Conservation (phyloP, 1,140 invertebrate species). For the Goniozus legneri region DNA sequence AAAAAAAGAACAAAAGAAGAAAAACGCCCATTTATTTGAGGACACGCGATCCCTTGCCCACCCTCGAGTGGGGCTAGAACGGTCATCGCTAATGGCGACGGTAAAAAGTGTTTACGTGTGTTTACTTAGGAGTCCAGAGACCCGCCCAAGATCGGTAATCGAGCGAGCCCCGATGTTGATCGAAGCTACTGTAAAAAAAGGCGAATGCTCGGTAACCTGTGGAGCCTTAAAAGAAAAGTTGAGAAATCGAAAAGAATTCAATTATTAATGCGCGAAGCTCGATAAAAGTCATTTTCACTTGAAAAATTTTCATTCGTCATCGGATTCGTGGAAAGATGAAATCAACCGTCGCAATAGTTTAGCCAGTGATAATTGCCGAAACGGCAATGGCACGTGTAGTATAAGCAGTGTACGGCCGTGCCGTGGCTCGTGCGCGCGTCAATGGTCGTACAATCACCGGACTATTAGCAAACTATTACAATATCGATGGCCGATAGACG, state of each 20-base stretch:
- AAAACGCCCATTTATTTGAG: too few relatives aligned
- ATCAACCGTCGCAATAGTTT: too few relatives aligned
- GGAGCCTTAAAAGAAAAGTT: too few relatives aligned
- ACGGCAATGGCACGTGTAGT: background rate
- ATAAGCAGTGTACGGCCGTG: constrained; percentile 1
- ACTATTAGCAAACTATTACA: constrained; percentile 45
- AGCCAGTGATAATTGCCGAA: too few relatives aligned
- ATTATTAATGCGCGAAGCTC: too few relatives aligned
- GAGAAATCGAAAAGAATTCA: too few relatives aligned
- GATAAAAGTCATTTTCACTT: too few relatives aligned
- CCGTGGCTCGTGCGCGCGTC: constrained; percentile 20
- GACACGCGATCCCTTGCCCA: constrained; percentile 41
- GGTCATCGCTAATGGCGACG: constrained; percentile 43
- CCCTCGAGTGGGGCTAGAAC: constrained; percentile 21
- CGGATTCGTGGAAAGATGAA: too few relatives aligned
- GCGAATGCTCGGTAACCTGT: too few relatives aligned
- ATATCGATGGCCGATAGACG: constrained; percentile 34
- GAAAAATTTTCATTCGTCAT: too few relatives aligned
- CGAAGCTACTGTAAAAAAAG: constrained; percentile 11
- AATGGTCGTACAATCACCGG: constrained; percentile 34
- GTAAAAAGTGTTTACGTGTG: constrained; percentile 39
- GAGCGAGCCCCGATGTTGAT: constrained; percentile 9
- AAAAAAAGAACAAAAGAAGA: too few relatives aligned
- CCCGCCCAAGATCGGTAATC: constrained; percentile 30
- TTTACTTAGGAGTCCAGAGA: constrained; percentile 27